Conservation (phyloP, 2,888 invertebrate species). For the Cosmia pyralina region DNA sequence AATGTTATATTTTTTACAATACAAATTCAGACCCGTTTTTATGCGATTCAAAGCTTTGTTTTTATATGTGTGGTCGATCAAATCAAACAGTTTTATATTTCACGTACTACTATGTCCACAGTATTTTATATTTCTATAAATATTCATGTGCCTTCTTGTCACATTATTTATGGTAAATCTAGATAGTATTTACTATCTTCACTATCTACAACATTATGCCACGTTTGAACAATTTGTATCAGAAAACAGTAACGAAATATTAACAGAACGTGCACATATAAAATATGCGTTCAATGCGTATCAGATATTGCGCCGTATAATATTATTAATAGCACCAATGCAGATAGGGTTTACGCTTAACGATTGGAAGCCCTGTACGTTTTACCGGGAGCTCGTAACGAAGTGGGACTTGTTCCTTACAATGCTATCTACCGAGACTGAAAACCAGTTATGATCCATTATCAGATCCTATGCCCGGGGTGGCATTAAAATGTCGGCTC, state of each 20-base stretch:
- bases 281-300: conserved; percentile 76
- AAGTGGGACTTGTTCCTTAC: conserved; percentile 87
- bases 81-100: conserved; percentile 34
- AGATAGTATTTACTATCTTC: conserved; percentile 28
- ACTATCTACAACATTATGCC: conserved; percentile 45
- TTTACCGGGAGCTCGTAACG: conserved; percentile 87
- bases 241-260: conserved; percentile 64
- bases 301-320: conserved; percentile 82
- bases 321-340: conserved; percentile 85
- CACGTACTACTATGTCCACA: background rate
- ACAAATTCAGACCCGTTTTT: conserved; percentile 36
- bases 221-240: conserved; percentile 61
- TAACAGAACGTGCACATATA: conserved; percentile 63
- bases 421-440: conserved; percentile 87
- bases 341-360: conserved; percentile 82
- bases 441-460: conserved; percentile 88
- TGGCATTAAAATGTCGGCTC: conserved; percentile 87
- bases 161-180: conserved; percentile 28
- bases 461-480: conserved; percentile 88
- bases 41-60: conserved; percentile 33
- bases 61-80: conserved; percentile 32
- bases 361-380: conserved; percentile 76
- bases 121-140: conserved; percentile 18
- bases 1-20: conserved; percentile 49
- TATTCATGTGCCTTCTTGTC: conserved; percentile 8